A percentile compares a stretch with the other conserved stretches of the same genome.
phyloP scores from a whole-genome alignment of 2,113 vertebrate genomes.

The Actenoides lindsayi region DNA sequence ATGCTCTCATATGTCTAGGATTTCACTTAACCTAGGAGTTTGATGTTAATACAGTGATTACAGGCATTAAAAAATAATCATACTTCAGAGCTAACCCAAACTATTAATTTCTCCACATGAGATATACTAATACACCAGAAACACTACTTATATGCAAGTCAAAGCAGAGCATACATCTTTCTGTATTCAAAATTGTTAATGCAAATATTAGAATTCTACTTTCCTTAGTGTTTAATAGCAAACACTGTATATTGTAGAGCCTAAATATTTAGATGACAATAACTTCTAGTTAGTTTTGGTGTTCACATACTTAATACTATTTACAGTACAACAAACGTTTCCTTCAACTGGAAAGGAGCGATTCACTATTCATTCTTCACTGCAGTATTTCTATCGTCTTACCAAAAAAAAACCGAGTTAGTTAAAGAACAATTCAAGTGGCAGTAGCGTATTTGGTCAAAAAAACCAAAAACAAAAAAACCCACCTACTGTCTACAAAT shows the following conservation, averaged over 20 bases:
- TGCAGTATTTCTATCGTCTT: slow-evolving; percentile 39
- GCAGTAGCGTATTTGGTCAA: slow-evolving; percentile 56
- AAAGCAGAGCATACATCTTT: slow-evolving; percentile 50
- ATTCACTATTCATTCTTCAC: slow-evolving; percentile 45
- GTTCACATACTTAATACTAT: slow-evolving; percentile 58
- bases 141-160: slow-evolving; percentile 42
- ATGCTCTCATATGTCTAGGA: slow-evolving; percentile 29
- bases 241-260: slow-evolving; percentile 39
- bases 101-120: slow-evolving; percentile 39
- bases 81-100: slow-evolving; percentile 47
- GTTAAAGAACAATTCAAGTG: slow-evolving; percentile 21
- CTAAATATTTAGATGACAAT: slow-evolving; percentile 58
- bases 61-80: slow-evolving; percentile 40
- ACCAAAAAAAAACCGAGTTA: slow-evolving; percentile 37
- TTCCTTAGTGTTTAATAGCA: slow-evolving; percentile 44
- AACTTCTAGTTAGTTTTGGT: slow-evolving; percentile 59
- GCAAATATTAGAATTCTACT: slow-evolving; percentile 40
- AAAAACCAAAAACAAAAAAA: background rate
- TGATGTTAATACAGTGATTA: slow-evolving; percentile 41
- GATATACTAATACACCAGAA: slow-evolving; percentile 35
- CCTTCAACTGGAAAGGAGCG: slow-evolving; percentile 39
- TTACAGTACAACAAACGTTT: slow-evolving; percentile 57
- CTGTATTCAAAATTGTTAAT: slow-evolving; percentile 44
- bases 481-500: slow-evolving; percentile 32
- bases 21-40: slow-evolving; percentile 59